A percentile compares a stretch with the other conserved stretches of the same genome.
These are phyloP conservation scores for Escarpia spicata DNA, from an alignment of 2,888 invertebrate species.

Conservation along the genomic window DNA sequence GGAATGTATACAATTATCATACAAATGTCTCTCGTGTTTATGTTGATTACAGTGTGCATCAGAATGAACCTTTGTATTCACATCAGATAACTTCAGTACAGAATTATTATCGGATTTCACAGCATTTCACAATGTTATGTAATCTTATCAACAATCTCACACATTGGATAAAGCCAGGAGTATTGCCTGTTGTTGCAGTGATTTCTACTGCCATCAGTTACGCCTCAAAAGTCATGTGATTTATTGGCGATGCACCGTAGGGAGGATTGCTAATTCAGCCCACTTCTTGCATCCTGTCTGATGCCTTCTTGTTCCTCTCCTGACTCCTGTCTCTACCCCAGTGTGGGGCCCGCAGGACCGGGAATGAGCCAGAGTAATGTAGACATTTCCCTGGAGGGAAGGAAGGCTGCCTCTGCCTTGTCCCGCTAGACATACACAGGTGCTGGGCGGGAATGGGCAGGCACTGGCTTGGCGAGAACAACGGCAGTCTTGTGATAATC, in stretches of 20 bases:
- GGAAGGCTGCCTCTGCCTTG: neutral
- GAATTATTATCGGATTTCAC: neutral
- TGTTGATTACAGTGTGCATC: neutral
- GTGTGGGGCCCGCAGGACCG: neutral
- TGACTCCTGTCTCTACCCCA: neutral
- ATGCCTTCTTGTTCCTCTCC: neutral
- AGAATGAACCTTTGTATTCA: neutral
- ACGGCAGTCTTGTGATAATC: neutral
- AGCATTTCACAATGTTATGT: neutral
- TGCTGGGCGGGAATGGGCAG: neutral
- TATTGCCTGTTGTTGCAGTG: neutral
- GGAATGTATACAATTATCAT: neutral
- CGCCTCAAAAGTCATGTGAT: neutral
- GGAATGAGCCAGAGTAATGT: neutral
- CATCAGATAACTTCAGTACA: neutral
- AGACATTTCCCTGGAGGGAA: slow-evolving; percentile 2
- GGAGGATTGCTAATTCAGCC: neutral
- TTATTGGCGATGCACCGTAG: neutral
- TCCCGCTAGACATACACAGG: neutral
- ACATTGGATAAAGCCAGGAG: neutral
- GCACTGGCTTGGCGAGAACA: neutral
- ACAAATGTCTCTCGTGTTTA: neutral
- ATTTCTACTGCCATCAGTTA: neutral
- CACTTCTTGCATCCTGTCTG: neutral
- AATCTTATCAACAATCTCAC: neutral